phyloP scores from a whole-genome alignment of 2,888 invertebrate species.

The Ypsolopha sequella region DNA sequence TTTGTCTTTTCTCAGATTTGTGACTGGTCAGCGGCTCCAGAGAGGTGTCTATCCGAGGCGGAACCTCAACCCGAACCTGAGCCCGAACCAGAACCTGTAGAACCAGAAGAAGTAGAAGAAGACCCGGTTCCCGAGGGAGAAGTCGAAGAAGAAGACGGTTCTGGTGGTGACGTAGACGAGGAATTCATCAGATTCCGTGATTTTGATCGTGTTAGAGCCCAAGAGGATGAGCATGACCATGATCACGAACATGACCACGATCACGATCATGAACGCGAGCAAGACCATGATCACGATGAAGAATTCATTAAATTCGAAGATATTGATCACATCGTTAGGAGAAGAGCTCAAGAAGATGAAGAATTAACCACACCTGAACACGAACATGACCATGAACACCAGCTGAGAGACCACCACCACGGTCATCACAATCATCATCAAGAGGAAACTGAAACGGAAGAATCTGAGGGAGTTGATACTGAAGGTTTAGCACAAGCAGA shows the following conservation, averaged over 20 bases:
- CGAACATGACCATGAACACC: conserved; percentile 1
- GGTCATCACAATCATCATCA: conserved; percentile 5
- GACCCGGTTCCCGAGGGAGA: conserved; percentile 36
- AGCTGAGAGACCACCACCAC: not conserved
- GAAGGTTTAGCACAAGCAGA: conserved; percentile 9
- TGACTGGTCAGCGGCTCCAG: conserved; percentile 39
- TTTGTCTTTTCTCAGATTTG: conserved; percentile 30
- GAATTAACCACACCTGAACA: not conserved
- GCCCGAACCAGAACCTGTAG: conserved; percentile 7
- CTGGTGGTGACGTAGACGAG: not conserved
- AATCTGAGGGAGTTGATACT: conserved; percentile 3
- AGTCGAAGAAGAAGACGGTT: conserved; percentile 14
- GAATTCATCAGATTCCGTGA: not conserved
- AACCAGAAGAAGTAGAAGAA: conserved; percentile 38
- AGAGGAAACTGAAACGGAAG: not conserved
- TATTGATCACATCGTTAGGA: not conserved
- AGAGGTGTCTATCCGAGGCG: conserved; percentile 20
- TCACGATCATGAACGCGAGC: not conserved
- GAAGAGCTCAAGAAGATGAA: not conserved
- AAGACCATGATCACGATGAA: conserved; percentile 1
- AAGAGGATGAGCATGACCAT: conserved; percentile 1
- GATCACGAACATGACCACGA: not conserved
- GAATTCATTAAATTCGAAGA: conserved; percentile 11
- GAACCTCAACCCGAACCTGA: conserved; percentile 1
- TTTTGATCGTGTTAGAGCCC: not conserved